Evolutionary conservation across 2,888 invertebrate genomes (phyloP).

Genomic region (Rhorus exstirpatorius): DNA sequence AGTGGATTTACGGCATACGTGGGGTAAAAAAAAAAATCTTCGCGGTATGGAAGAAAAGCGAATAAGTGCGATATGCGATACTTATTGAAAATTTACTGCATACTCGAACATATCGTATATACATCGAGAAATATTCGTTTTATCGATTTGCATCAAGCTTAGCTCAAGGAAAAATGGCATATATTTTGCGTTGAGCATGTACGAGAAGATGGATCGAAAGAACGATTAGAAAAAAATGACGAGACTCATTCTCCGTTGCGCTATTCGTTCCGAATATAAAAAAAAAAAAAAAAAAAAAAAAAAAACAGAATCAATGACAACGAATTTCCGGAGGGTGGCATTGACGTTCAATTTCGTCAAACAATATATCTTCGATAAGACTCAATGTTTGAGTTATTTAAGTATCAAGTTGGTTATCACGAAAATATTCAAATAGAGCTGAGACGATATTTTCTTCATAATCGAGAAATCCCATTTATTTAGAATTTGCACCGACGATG

Average conservation of each 20-base stretch:
- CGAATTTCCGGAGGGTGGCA: no score
- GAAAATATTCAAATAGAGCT: no score
- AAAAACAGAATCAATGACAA: background rate
- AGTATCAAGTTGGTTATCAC: no score
- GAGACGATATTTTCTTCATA: no score
- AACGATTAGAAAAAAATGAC: background rate
- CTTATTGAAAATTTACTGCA: no score
- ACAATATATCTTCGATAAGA: no score
- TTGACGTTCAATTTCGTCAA: no score
- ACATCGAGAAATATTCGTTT: background rate
- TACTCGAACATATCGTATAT: no score
- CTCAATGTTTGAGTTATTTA: no score
- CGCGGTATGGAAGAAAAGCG: background rate
- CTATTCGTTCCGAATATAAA: background rate
- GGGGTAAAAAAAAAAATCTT: background rate
- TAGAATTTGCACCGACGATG: no score
- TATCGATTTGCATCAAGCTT: background rate
- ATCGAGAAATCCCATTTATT: no score
- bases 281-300: background rate
- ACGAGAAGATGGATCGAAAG: background rate
- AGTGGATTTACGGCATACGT: constrained; percentile 54
- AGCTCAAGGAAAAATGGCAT: background rate
- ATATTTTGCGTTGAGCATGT: background rate
- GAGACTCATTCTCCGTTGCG: background rate
- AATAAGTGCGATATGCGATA: no score